Conservation (phyloP, 1,140 invertebrate species). For the Papilio xuthus region DNA sequence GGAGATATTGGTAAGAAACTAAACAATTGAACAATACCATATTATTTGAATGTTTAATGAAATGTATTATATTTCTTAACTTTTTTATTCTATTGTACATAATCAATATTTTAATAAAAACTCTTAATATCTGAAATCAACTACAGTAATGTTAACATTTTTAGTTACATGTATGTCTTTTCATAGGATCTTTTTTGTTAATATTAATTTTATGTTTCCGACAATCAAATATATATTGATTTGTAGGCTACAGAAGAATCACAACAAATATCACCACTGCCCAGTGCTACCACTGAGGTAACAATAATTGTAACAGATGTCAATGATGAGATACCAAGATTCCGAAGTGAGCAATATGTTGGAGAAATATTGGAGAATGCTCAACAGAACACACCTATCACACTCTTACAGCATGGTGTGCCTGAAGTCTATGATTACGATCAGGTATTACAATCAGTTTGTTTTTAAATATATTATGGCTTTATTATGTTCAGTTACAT, state of each 20-base stretch:
- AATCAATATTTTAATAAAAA: too few species aligned
- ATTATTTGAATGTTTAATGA: too few species aligned
- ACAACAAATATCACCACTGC: conserved; percentile 84
- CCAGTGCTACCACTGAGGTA: conserved; percentile 92
- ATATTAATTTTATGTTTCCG: too few species aligned
- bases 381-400: conserved; percentile 93
- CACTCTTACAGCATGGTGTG: conserved; percentile 89
- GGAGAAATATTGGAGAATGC: conserved; percentile 97
- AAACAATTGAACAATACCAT: neutral
- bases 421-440: conserved; percentile 97
- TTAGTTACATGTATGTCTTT: too few species aligned
- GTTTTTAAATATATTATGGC: too few species aligned
- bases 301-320: conserved; percentile 97
- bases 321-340: conserved; percentile 95
- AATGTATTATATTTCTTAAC: too few species aligned
- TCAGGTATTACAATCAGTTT: conserved; percentile 83
- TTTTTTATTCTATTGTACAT: too few species aligned
- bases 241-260: conserved; percentile 87
- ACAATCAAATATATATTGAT: conserved; percentile 17
- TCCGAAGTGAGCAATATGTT: conserved; percentile 89
- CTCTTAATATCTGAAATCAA: too few species aligned
- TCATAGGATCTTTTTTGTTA: too few species aligned
- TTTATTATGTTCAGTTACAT: too few species aligned
- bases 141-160: too few species aligned
- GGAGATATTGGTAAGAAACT: conserved; percentile 86